These are phyloP conservation scores for Glossosoma conforme DNA, from an alignment of 1,140 invertebrate genomes.

Conservation along the genomic window DNA sequence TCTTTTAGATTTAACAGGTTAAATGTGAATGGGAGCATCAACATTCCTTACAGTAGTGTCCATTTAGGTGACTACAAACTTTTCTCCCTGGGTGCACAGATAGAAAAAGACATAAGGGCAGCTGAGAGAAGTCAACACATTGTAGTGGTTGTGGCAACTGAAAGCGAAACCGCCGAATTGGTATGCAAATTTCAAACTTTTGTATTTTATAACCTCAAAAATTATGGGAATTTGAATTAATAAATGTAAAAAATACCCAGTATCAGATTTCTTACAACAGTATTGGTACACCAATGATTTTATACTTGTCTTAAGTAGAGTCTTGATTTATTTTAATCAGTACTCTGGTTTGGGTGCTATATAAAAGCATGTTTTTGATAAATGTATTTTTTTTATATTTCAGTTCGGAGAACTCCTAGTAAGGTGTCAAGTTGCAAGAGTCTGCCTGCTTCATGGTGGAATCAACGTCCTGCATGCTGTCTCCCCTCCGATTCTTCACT, in stretches of 20 bases:
- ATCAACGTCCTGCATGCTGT: slow-evolving; percentile 60
- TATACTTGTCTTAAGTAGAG: too few relatives aligned
- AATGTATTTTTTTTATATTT: slow-evolving; percentile 35
- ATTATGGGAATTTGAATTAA: too few relatives aligned
- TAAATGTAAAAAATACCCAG: too few relatives aligned
- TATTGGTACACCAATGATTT: too few relatives aligned
- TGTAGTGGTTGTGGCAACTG: slow-evolving; percentile 73
- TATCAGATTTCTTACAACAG: too few relatives aligned
- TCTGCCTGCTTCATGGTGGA: slow-evolving; percentile 69
- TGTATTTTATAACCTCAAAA: slow-evolving; percentile 1
- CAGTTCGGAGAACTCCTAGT: slow-evolving; percentile 70
- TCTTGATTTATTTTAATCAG: too few relatives aligned
- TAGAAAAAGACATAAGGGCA: slow-evolving; percentile 51
- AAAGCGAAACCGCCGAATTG: slow-evolving; percentile 68
- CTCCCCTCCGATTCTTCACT: slow-evolving; percentile 55
- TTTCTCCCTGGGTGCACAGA: slow-evolving; percentile 58
- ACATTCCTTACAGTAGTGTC: slow-evolving; percentile 77
- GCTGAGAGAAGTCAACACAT: slow-evolving; percentile 51
- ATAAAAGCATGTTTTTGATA: neutral
- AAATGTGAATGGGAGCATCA: slow-evolving; percentile 73
- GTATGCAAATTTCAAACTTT: slow-evolving; percentile 49
- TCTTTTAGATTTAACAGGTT: slow-evolving; percentile 67
- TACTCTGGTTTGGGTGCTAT: too few relatives aligned
- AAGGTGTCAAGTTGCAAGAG: slow-evolving; percentile 58
- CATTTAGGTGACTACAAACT: slow-evolving; percentile 60